phyloP scores from a whole-genome alignment of 2,113 vertebrate genomes.

The Crotophaga sulcirostris region DNA sequence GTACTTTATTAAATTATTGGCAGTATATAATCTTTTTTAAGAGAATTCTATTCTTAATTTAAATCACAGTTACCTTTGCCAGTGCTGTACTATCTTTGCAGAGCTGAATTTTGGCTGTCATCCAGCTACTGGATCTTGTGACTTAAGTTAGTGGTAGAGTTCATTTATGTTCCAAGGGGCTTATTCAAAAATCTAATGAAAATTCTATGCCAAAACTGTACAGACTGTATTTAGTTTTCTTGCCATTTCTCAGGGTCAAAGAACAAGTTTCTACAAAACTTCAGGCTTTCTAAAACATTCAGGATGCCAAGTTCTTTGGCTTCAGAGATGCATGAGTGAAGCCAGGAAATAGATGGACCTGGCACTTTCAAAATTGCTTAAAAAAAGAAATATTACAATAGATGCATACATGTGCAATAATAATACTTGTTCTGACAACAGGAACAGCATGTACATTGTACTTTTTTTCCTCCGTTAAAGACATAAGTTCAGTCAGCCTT shows the following conservation, averaged over 20 bases:
- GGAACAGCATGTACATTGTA: neutral
- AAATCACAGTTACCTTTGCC: neutral
- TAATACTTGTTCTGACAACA: neutral
- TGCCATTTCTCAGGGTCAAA: constrained; percentile 4
- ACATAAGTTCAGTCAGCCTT: neutral
- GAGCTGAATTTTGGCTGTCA: neutral
- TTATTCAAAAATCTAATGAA: constrained; percentile 33
- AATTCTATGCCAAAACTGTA: neutral
- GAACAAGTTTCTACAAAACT: neutral
- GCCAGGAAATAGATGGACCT: constrained; percentile 57
- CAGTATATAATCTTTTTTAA: neutral
- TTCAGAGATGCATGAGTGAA: neutral
- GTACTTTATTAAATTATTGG: neutral
- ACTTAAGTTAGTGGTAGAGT: neutral
- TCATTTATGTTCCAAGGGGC: neutral
- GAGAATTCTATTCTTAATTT: neutral
- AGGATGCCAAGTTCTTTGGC: constrained; percentile 32
- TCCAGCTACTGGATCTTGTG: neutral
- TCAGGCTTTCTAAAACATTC: neutral
- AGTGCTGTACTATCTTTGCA: neutral
- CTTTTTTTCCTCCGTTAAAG: neutral
- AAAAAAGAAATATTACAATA: constrained; percentile 60
- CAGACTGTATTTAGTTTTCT: constrained; percentile 9
- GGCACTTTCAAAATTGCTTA: constrained; percentile 46
- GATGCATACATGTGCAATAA: constrained; percentile 49